Evolutionary conservation across 2,797 vertebrate species (phyloP).

Genomic region (Amphiprion clarkii): DNA sequence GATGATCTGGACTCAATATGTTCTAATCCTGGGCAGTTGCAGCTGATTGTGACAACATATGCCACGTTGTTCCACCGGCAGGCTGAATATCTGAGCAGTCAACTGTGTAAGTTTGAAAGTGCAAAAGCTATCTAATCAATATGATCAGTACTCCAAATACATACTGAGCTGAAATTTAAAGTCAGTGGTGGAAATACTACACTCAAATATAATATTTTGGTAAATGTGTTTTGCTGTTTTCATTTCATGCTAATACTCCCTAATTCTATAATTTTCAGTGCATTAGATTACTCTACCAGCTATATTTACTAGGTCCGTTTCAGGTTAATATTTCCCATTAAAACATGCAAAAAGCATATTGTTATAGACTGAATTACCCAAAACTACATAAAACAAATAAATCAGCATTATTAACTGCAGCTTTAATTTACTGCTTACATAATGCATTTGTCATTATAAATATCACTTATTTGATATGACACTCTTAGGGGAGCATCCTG

Average conservation of each 20-base stretch:
- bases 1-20: neutral
- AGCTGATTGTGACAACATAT: conserved; percentile 10
- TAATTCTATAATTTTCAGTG: too few species aligned
- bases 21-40: conserved; percentile 7
- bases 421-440: too few species aligned
- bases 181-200: neutral
- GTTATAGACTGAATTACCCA: too few species aligned
- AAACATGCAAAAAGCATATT: too few species aligned
- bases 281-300: too few species aligned
- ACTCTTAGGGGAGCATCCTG: too few species aligned
- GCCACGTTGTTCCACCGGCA: neutral
- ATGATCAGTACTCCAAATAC: neutral
- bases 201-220: neutral
- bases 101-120: neutral
- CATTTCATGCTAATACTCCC: neutral
- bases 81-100: neutral
- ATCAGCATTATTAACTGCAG: too few species aligned
- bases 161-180: neutral
- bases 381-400: too few species aligned
- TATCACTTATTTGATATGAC: too few species aligned
- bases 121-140: neutral
- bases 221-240: neutral
- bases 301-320: too few species aligned
- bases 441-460: too few species aligned
- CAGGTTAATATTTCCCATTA: too few species aligned